Evolutionary conservation across 53 echinoderm and acorn worm genomes (phyloP).

Genomic region (Holothuria leucospilota): DNA sequence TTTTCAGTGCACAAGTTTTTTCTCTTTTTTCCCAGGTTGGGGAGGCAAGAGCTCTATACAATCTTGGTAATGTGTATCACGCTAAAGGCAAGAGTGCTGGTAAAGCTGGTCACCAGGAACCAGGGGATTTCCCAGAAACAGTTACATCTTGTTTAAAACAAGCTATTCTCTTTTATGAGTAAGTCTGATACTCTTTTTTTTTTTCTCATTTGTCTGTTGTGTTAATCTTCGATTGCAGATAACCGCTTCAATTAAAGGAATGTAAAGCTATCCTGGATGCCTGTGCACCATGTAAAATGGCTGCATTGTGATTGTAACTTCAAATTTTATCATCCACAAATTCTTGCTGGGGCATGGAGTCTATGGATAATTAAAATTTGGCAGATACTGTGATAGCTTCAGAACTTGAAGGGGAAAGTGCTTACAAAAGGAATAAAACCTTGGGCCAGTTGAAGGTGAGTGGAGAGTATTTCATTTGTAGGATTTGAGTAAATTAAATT

Average conservation of each 20-base stretch:
- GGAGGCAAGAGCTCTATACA: conserved; percentile 93
- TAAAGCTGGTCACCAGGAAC: conserved; percentile 93
- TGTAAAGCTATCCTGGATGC: too few species aligned
- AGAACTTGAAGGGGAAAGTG: background rate
- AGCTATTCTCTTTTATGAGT: conserved; percentile 94
- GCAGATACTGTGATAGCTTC: too few species aligned
- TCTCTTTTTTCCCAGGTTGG: conserved; percentile 70
- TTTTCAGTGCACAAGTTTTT: background rate
- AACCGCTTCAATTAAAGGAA: too few species aligned
- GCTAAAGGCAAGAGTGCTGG: conserved; percentile 99
- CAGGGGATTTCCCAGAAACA: conserved; percentile 96
- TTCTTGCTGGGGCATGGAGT: too few species aligned
- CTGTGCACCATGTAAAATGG: too few species aligned
- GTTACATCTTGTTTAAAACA: conserved; percentile 90
- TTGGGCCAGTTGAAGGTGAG: too few species aligned
- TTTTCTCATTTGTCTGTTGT: background rate
- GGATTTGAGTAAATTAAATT: too few species aligned
- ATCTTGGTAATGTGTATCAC: conserved; percentile 97
- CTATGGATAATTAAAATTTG: too few species aligned
- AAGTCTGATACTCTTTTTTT: conserved; percentile 47
- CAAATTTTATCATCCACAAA: too few species aligned
- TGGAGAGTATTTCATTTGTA: too few species aligned
- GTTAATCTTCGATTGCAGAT: background rate
- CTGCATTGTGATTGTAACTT: too few species aligned
- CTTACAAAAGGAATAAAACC: too few species aligned